phyloP scores from a whole-genome alignment of 2,113 vertebrate genomes.

The Barnardius zonarius region DNA sequence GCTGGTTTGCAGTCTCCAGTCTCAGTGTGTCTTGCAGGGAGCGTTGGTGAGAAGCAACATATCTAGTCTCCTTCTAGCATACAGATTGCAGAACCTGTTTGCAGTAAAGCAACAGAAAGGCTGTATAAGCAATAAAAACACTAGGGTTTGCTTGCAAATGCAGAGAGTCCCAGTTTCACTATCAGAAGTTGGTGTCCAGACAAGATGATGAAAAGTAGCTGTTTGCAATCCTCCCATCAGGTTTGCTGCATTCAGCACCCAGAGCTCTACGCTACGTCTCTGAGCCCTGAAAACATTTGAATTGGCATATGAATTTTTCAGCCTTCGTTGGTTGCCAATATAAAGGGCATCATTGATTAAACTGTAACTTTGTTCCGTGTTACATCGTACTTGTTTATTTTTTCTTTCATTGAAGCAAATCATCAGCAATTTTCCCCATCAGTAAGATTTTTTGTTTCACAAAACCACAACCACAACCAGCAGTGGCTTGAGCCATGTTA shows the following conservation, averaged over 20 bases:
- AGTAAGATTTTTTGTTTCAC: constrained; percentile 49
- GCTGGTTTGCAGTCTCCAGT: background rate
- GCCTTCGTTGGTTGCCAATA: background rate
- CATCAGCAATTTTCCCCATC: constrained; percentile 58
- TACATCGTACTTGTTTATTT: constrained; percentile 26
- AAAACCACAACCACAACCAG: constrained; percentile 59
- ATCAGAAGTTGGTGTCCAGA: background rate
- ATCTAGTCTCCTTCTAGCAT: background rate
- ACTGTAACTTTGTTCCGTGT: background rate
- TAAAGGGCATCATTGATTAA: background rate
- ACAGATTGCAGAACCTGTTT: background rate
- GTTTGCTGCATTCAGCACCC: background rate
- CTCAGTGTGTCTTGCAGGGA: background rate
- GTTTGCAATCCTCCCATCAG: background rate
- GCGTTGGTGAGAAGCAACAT: fast-evolving
- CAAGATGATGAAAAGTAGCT: background rate
- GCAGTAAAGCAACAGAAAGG: background rate
- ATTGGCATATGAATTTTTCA: background rate
- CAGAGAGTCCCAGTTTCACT: background rate
- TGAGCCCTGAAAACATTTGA: background rate
- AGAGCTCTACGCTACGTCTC: background rate
- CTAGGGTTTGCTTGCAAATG: background rate
- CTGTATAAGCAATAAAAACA: background rate
- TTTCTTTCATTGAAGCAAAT: constrained; percentile 57
- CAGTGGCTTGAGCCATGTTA: constrained; percentile 45